Base-by-base conservation (phyloP, 2,888 invertebrate genomes). In the Coleophora flavipennella region DNA sequence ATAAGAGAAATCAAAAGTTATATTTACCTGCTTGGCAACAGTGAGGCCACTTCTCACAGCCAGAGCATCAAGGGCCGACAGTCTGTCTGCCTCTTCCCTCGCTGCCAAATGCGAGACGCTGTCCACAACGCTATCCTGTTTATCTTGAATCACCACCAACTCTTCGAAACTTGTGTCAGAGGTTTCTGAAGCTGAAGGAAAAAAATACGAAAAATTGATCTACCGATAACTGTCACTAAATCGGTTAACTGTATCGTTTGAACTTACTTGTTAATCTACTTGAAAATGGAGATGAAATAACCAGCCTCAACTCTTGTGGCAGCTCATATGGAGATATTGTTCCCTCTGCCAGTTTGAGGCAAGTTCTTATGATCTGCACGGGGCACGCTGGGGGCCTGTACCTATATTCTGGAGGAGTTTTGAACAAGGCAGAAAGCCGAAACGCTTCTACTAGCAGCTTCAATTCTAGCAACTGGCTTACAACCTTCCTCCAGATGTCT, bases 281-380 rank as follows among this genome's bases (percentile, higher is more conserved):
- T 40, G 68, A 46, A 11, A 66, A 51, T 4, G 81, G 72, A 25
- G 81, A 78, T 0, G 83, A 71, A 32, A 84, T 81, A 8, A 91
- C 72, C 40, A 88, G 71, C 37, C 89, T 85, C 57, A 92, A 87
- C 55, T 91, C 89, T 35, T 85, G 78, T 1, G 88, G 89, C 50
- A 93, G 64, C 42, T 90, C 87, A 53, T 88, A 86, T 0, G 90
- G 90, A 31, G 85, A 77, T 29, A 87, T 74, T 3, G 85, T 74
- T 2, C 89, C 89, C 62, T 91, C 91, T 0, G 90, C 91, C 38
- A 91, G 61, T 55, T 84, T 86, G 48, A 89, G 71, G 47, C 90
- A 90, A 1, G 90, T 78, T 60, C 89, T 81, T 34, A 91, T 58
- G 31, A 89, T 85, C 55, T 89, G 86, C 29, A 90, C 76, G 0